Base-by-base conservation (phyloP, 2,888 invertebrate genomes). In the Drosophila quinaria region DNA sequence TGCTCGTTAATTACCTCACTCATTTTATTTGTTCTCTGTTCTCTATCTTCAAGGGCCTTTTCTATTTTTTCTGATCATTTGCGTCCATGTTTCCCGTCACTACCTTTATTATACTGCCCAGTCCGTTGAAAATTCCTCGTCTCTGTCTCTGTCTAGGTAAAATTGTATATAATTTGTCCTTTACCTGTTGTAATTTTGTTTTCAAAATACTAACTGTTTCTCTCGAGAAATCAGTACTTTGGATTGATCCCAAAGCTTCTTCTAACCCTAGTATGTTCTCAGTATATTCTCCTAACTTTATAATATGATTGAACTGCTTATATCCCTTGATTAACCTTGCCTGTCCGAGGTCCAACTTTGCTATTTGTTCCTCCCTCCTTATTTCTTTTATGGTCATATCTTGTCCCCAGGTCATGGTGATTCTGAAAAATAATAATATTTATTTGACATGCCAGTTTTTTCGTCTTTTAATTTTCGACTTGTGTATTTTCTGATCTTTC, bases 281-380 rank as follows among this genome's bases (percentile, higher is more conserved):
- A 9, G 39, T 39, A 3, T 39, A 39, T 39, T 39, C 39, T 3
- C 39, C 39, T 39, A 39, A 15, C 39, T 39, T 9, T 39, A 39
- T 15, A 15, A 39, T 39, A 17, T 39, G 39, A 9, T 39, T 39
- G 39, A 17, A 39, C 39, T 39, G 39, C 17, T 39, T 39, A 39
- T 39, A 39, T 15, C 39, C 39, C 9, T 2, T 39, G 39, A 39
- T 39, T 39, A 39, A 39, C 39, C 17, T 39, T 9, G 17, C 39
- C 39, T 39, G 42, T 44, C 42, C 42, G 42, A 44, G 42, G 42
- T 44, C 22, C 42, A 44, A 44, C 19, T 44, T 44, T 44, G 42
- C 19, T 44, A 22, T 44, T 4, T 44, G 42, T 44, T 44, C 42
- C 11, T 44, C 42, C 22, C 42, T 44, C 42, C 42, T 44, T 22